A percentile compares a stretch with the other conserved stretches of the same genome.
Conservation (phyloP, 2,797 vertebrate genomes). For the Gobionotothen gibberifrons region DNA sequence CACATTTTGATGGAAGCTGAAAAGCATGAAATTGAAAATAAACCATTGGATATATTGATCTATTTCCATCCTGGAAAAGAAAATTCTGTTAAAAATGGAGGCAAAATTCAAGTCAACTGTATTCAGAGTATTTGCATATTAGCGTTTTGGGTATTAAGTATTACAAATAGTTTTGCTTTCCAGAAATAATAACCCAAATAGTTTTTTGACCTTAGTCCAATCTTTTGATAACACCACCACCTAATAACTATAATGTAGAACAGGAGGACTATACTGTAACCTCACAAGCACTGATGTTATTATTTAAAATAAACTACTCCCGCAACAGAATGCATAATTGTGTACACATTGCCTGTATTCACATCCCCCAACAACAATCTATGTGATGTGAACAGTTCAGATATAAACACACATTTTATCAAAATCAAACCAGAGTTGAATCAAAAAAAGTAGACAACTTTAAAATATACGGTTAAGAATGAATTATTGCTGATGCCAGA, state of each 20-base stretch:
- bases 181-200: slow-evolving; percentile 11
- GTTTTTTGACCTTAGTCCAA: neutral
- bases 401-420: neutral
- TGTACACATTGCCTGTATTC: neutral
- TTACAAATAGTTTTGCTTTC: slow-evolving; percentile 6
- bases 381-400: neutral
- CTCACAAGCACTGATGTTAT: neutral
- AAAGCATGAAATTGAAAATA: slow-evolving; percentile 83
- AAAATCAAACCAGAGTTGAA: neutral
- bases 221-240: neutral
- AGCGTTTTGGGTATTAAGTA: slow-evolving; percentile 1
- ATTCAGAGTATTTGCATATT: slow-evolving; percentile 28
- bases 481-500: slow-evolving; percentile 22
- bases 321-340: neutral
- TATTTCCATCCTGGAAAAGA: slow-evolving; percentile 52
- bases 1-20: slow-evolving; percentile 79
- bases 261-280: neutral
- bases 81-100: slow-evolving; percentile 33
- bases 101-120: slow-evolving; percentile 19
- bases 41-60: slow-evolving; percentile 77
- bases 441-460: slow-evolving; percentile 21
- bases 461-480: neutral
- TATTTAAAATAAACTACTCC: slow-evolving; percentile 3
- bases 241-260: slow-evolving; percentile 3
- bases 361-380: neutral